Evolutionary conservation across 2,113 vertebrate species (phyloP), one percentile per base, ranked within the genome.

Genomic region (Rhineura floridana): DNA sequence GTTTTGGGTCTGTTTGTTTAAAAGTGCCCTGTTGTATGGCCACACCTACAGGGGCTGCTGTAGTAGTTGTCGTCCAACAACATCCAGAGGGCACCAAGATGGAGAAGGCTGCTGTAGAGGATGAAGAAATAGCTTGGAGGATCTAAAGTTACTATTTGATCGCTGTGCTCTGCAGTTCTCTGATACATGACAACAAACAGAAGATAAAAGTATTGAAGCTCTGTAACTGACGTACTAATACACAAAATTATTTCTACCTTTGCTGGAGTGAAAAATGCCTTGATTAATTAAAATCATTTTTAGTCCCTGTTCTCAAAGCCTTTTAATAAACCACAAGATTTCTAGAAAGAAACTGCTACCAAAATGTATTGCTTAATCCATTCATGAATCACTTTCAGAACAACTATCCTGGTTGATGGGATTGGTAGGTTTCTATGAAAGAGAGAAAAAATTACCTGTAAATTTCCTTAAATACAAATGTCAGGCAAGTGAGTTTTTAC

Each of bases 211-310:
- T 70, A 42, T 9, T 36, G 13, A 89, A 81, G 2, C 84, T 78
- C 76, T 63, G 78, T 89, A 78, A 30, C n/a, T 62, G 79, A 12
- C 72, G 25, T 92, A 1, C 84, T 88, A 90, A 89, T 50, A 83
- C 1, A 73, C 69, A 30, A 85, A 81, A 92, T 44, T 80, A 25
- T 44, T 63, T 89, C 89, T 91, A 55, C 62, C 33, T 65, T 83
- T 85, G 30, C 1, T 89, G 30, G 80, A 90, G 92, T 81, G 84
- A 88, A 90, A 83, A 39, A 44, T 85, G 63, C 12, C 65, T 87
- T 77, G 0, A 1, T 70, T 78, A 67, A 86, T n/a, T 87, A 85
- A 46, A 70, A 65, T 50, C 44, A 50, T 23, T 46, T 62, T 50
- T 50, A 67, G 55, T 59, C 76, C 67, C 52, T 62, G 46, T 46